Percentiles rank a stretch among this genome's conserved stretches.
Evolutionary conservation across 2,797 vertebrate species (phyloP).

Genomic region (Lemur catta): DNA sequence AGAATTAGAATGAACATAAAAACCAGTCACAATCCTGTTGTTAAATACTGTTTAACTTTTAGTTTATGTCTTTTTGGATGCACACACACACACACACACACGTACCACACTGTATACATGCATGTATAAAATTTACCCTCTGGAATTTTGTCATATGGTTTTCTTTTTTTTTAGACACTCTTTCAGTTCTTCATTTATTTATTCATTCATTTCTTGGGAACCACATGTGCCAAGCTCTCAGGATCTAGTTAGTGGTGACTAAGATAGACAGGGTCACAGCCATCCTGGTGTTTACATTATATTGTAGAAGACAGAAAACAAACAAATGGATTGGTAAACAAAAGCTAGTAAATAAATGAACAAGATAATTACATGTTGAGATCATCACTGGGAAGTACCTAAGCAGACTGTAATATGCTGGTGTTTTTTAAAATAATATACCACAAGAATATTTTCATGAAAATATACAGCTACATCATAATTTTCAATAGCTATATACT

Average conservation of each 20-base stretch:
- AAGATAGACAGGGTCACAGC: neutral
- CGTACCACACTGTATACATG: neutral
- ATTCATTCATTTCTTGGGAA: neutral
- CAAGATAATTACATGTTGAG: neutral
- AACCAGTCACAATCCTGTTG: neutral
- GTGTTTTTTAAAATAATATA: neutral
- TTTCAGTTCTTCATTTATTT: neutral
- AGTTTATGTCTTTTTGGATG: neutral
- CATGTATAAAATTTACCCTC: neutral
- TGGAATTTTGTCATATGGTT: neutral
- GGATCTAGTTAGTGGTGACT: neutral
- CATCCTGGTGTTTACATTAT: neutral
- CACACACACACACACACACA: neutral
- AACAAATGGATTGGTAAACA: neutral
- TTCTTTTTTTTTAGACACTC: neutral
- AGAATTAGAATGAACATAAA: conserved; percentile 14
- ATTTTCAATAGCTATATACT: neutral
- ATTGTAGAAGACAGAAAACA: neutral
- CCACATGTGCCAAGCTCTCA: neutral
- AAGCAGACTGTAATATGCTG: neutral
- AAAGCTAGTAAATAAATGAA: neutral
- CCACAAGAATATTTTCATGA: conserved; percentile 2
- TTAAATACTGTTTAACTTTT: neutral
- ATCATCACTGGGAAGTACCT: neutral
- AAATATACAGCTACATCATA: neutral